These are phyloP conservation scores for Apodemus agrarius DNA, from an alignment of 2,797 vertebrate species.

Conservation along the genomic window DNA sequence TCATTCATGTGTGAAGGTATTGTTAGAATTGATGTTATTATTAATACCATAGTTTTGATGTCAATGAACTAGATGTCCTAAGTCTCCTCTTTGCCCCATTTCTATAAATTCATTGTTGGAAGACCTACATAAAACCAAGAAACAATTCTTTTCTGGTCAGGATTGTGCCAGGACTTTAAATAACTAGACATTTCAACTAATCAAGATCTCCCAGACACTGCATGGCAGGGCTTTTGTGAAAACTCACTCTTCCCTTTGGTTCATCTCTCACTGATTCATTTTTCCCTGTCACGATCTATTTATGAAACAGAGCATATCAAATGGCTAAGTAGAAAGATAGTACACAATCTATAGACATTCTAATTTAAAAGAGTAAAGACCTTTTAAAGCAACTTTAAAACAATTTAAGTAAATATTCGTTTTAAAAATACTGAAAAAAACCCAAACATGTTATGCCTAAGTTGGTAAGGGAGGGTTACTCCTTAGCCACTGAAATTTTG, in stretches of 20 bases:
- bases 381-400: neutral
- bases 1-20: neutral
- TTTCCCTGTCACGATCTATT: neutral
- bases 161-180: neutral
- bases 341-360: neutral
- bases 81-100: neutral
- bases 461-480: neutral
- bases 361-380: neutral
- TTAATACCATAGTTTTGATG: neutral
- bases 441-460: neutral
- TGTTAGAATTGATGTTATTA: neutral
- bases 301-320: neutral
- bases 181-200: neutral
- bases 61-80: neutral
- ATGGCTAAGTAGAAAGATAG: neutral
- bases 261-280: neutral
- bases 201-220: neutral
- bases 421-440: neutral
- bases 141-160: neutral
- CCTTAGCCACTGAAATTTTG: conserved; percentile 54
- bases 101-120: neutral
- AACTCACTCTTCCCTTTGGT: neutral
- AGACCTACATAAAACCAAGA: neutral
- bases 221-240: neutral
- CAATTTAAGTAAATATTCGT: neutral